These are phyloP conservation scores for Tholera decimalis DNA, from an alignment of 2,888 invertebrate genomes.

Conservation along the genomic window DNA sequence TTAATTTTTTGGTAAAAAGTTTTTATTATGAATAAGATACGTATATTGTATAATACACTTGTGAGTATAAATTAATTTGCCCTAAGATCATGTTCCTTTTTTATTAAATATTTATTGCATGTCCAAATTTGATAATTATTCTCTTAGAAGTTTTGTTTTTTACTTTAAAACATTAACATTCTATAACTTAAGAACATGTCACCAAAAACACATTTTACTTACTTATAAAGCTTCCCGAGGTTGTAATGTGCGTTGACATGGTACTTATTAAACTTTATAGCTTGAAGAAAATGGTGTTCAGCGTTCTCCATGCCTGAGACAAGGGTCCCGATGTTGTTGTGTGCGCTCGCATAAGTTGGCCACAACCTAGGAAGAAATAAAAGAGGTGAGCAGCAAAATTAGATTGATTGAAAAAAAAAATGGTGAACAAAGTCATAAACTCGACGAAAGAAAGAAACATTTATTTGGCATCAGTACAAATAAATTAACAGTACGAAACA, in stretches of 20 bases:
- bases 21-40: too few relatives aligned
- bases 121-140: too few relatives aligned
- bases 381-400: background rate
- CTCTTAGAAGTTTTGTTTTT: too few relatives aligned
- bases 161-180: too few relatives aligned
- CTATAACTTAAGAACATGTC: background rate
- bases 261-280: constrained; percentile 94
- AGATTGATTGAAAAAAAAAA: background rate
- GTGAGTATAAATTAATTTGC: too few relatives aligned
- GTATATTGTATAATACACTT: too few relatives aligned
- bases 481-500: too few relatives aligned
- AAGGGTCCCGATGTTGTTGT: constrained; percentile 96
- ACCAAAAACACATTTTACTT: constrained; percentile 69
- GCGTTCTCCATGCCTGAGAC: constrained; percentile 93
- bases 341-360: constrained; percentile 96
- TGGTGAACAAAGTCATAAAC: background rate
- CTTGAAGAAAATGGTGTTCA: constrained; percentile 94
- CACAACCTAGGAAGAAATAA: constrained; percentile 92
- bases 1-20: too few relatives aligned
- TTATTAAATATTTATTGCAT: too few relatives aligned
- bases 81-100: too few relatives aligned
- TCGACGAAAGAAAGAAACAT: too few relatives aligned
- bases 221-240: constrained; percentile 96
- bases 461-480: too few relatives aligned
- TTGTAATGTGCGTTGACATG: constrained; percentile 97